Conservation (phyloP, 2,888 invertebrate genomes). For the Zaprionus bogoriensis region DNA sequence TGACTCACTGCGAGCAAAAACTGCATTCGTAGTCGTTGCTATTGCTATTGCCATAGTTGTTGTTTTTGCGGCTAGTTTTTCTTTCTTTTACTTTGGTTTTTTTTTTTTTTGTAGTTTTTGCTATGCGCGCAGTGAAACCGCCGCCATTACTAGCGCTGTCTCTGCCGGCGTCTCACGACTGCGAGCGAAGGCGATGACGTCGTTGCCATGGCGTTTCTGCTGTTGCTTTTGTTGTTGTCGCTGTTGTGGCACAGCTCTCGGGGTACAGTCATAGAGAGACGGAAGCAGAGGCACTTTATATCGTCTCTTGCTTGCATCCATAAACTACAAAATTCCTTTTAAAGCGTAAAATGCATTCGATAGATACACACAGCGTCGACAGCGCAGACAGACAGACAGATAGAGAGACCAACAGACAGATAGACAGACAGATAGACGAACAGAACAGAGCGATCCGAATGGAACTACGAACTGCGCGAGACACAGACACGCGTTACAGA, state of each 20-base stretch:
- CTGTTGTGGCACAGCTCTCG: slow-evolving; percentile 5
- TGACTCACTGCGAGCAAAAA: not conserved
- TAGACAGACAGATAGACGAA: slow-evolving; percentile 8
- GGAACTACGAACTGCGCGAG: slow-evolving; percentile 4
- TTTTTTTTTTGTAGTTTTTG: slow-evolving; percentile 7
- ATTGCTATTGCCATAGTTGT: slow-evolving; percentile 5
- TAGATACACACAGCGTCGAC: slow-evolving; percentile 59
- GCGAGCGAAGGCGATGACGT: slow-evolving; percentile 63
- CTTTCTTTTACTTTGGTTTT: slow-evolving; percentile 12
- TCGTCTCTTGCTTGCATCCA: slow-evolving; percentile 62
- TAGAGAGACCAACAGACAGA: slow-evolving; percentile 1
- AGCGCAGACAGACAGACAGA: slow-evolving; percentile 1
- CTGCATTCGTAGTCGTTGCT: not conserved
- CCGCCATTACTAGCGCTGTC: slow-evolving; percentile 38
- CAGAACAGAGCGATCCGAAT: slow-evolving; percentile 3
- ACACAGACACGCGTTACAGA: slow-evolving; percentile 16
- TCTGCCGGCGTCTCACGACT: slow-evolving; percentile 6
- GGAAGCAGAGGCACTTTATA: slow-evolving; percentile 43
- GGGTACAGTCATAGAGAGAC: slow-evolving; percentile 72
- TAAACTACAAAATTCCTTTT: slow-evolving; percentile 78
- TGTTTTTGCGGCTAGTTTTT: slow-evolving; percentile 56
- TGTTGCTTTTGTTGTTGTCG: slow-evolving; percentile 12
- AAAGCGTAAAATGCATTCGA: slow-evolving; percentile 78
- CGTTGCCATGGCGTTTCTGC: slow-evolving; percentile 60
- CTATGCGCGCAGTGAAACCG: slow-evolving; percentile 21